Base-by-base conservation (phyloP, 2,797 vertebrate species). In the Lateolabrax maculatus region DNA sequence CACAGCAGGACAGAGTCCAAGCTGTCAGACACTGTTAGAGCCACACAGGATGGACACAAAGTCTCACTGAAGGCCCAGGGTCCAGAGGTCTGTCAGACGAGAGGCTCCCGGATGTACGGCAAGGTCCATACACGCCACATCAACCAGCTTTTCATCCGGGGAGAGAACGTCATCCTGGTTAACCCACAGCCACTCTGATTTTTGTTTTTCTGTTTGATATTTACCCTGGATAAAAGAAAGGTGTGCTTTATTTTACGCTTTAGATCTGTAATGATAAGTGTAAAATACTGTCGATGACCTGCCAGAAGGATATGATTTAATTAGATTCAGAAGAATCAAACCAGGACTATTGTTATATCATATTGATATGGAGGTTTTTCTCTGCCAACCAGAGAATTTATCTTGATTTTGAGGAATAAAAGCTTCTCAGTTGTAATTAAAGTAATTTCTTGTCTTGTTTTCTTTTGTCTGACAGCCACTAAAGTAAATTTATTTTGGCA, bases 101-200 rank as follows among this genome's bases (percentile, higher is more conserved):
- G 95, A 77, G 91, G 84, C 64, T 64, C 72, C 64, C 91, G 94
- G 75, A 91, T 87, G 77, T 98, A 98, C 43, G 97, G 98, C 63
- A 95, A 95, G 90, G 96, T 99, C 79, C 97, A 96, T 64, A 97
- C 93, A 1, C 96, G 98, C 5, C 98, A 99, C 85, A 95, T 99
- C 74, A 98, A 97, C 90, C 98, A 99, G 93, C 96, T 99, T 41
- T 99, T 99, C 79, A 97, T 99, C 87, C 95, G 98, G 25, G 98
- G 98, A 0, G 98, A 99, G 92, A 99, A 96, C 51, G 92, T 99
- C 34, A 87, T 99, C 84, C 95, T 99, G 80, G 96, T 99, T 12
- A 97, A 98, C 85, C 94, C 97, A n/a, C 95, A 96, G 75, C 95
- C 97, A 6, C 96, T 96, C 94, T 93, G 87, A 92, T 27, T 6